A percentile compares a stretch with the other conserved stretches of the same genome.
phyloP scores from a whole-genome alignment of 2,797 vertebrate genomes.

The Hylomyscus alleni region DNA sequence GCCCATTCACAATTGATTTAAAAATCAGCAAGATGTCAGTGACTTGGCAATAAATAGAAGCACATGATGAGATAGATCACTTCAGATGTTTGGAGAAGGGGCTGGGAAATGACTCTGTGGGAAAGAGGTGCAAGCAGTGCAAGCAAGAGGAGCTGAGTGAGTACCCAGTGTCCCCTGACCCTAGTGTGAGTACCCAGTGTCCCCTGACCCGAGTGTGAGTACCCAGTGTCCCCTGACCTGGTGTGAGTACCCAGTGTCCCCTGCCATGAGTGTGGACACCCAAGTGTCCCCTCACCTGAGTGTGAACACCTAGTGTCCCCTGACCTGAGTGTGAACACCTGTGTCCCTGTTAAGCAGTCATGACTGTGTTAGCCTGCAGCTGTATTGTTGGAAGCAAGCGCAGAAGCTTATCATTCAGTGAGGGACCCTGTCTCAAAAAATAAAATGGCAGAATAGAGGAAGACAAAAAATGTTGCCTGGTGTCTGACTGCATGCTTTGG shows the following conservation, averaged over 20 bases:
- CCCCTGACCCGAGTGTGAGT: too few species aligned
- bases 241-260: too few species aligned
- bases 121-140: too few species aligned
- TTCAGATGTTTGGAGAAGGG: neutral
- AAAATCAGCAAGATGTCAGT: neutral
- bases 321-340: too few species aligned
- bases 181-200: neutral
- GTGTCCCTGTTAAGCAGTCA: neutral
- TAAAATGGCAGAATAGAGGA: neutral
- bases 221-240: too few species aligned
- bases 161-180: neutral
- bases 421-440: neutral
- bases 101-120: neutral
- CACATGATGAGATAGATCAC: neutral
- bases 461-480: neutral
- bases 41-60: neutral
- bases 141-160: neutral
- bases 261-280: too few species aligned
- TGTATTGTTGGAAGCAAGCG: neutral
- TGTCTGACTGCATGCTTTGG: neutral
- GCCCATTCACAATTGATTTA: neutral
- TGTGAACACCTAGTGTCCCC: too few species aligned
- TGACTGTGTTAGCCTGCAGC: neutral
- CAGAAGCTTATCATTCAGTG: neutral
- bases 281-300: neutral